A percentile compares a stretch with the other conserved stretches of the same genome.
Evolutionary conservation across 1,140 invertebrate species (phyloP).

Genomic region (Chymomyza costata): DNA sequence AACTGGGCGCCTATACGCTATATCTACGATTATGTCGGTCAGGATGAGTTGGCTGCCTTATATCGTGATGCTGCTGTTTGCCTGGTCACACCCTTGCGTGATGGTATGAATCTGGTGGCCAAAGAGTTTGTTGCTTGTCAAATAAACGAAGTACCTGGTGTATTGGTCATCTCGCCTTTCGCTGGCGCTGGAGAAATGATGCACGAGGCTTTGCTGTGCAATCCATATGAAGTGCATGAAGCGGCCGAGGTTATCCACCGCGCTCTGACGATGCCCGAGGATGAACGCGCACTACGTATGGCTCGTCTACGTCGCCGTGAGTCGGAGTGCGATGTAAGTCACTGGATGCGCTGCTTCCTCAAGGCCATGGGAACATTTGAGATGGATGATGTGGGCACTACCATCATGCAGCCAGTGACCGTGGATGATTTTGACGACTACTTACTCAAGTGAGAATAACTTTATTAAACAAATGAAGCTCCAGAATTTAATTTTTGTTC

Average conservation of each 20-base stretch:
- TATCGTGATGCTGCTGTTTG: conserved; percentile 91
- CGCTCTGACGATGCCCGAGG: conserved; percentile 92
- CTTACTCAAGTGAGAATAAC: conserved; percentile 81
- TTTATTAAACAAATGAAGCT: background rate
- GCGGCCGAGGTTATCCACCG: conserved; percentile 91
- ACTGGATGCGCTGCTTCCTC: conserved; percentile 92
- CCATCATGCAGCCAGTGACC: conserved; percentile 88
- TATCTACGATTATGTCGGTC: conserved; percentile 91
- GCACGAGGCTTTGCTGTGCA: conserved; percentile 92
- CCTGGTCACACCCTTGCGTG: conserved; percentile 89
- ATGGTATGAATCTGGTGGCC: conserved; percentile 95
- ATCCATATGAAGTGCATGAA: conserved; percentile 92
- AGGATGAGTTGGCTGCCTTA: conserved; percentile 89
- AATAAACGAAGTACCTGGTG: conserved; percentile 89
- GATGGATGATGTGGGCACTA: conserved; percentile 87
- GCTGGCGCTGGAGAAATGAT: conserved; percentile 93
- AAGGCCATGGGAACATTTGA: conserved; percentile 89
- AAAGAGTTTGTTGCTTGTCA: conserved; percentile 96
- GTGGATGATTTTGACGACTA: conserved; percentile 93
- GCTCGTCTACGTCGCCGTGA: conserved; percentile 88
- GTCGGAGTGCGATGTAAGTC: conserved; percentile 88
- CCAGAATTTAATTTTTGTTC: background rate
- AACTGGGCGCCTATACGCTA: conserved; percentile 95
- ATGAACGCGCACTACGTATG: conserved; percentile 91
- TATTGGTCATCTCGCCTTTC: conserved; percentile 92